Conservation (phyloP, 2,113 vertebrate genomes). For the Leucopsar rothschildi region DNA sequence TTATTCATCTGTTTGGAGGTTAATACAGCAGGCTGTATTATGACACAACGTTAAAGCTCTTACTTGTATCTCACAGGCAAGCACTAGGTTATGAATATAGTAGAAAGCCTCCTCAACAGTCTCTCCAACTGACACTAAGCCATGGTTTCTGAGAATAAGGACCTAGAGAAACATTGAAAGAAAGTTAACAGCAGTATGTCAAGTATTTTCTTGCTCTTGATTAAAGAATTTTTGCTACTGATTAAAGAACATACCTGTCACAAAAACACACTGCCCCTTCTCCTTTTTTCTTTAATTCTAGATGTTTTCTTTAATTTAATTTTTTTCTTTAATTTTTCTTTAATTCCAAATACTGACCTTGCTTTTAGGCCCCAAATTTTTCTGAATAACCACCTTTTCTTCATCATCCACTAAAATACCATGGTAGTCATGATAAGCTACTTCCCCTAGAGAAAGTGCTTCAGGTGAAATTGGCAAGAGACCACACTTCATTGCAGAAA, state of each 20-base stretch:
- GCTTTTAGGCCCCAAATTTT: constrained; percentile 90
- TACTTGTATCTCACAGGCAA: constrained; percentile 98
- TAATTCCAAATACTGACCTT: constrained; percentile 80
- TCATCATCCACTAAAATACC: constrained; percentile 93
- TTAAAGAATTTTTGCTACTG: neutral
- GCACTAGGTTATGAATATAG: constrained; percentile 93
- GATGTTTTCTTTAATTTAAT: too few relatives aligned
- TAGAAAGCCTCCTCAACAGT: constrained; percentile 97
- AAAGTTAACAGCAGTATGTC: neutral
- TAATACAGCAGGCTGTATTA: neutral
- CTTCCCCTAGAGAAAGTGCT: constrained; percentile 89
- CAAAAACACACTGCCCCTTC: neutral
- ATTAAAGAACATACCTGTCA: neutral
- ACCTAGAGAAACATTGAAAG: constrained; percentile 74
- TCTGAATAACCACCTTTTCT: constrained; percentile 89
- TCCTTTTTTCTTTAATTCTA: neutral
- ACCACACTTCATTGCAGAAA: constrained; percentile 97
- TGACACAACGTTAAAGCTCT: neutral
- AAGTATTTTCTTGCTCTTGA: neutral
- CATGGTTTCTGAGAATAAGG: constrained; percentile 95
- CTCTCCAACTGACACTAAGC: constrained; percentile 90
- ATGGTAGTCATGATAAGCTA: constrained; percentile 95
- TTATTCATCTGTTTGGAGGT: neutral
- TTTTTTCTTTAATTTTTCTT: too few relatives aligned
- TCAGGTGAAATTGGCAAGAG: constrained; percentile 95